phyloP scores from a whole-genome alignment of 1,140 invertebrate species.

The Wiebesia pumilae region DNA sequence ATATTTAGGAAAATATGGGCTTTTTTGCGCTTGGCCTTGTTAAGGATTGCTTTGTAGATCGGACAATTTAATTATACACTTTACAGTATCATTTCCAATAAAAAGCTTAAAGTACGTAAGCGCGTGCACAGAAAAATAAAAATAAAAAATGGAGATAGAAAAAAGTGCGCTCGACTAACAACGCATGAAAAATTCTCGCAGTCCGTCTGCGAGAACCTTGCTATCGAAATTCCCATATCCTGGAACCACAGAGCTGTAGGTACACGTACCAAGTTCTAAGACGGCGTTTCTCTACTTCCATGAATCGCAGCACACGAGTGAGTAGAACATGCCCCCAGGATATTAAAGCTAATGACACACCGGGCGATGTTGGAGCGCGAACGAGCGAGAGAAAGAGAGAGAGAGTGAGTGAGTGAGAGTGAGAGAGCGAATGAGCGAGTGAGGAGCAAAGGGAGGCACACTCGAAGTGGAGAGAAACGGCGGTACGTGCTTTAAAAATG shows the following conservation, averaged over 20 bases:
- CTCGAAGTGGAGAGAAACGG: neutral
- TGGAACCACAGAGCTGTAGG: neutral
- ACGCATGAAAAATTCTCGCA: neutral
- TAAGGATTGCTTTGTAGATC: conserved; percentile 14
- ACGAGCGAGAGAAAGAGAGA: neutral
- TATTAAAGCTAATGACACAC: conserved; percentile 39
- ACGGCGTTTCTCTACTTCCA: conserved; percentile 20
- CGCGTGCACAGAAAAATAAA: neutral
- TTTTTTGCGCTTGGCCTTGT: neutral
- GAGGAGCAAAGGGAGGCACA: too few relatives aligned
- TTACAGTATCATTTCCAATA: conserved; percentile 18
- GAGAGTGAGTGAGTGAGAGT: too few relatives aligned
- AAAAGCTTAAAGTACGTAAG: neutral
- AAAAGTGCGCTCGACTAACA: neutral
- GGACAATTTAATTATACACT: conserved; percentile 31
- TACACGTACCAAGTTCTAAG: neutral
- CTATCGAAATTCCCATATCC: conserved; percentile 12
- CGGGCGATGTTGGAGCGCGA: neutral
- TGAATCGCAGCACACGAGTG: conserved; percentile 16
- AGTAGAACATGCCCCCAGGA: neutral
- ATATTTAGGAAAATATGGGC: neutral
- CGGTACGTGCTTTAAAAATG: conserved; percentile 17
- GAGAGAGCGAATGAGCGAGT: too few relatives aligned
- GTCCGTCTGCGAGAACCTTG: neutral
- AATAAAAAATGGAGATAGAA: neutral